Base-by-base conservation (phyloP, 2,113 vertebrate genomes). In the Xiphias gladius region DNA sequence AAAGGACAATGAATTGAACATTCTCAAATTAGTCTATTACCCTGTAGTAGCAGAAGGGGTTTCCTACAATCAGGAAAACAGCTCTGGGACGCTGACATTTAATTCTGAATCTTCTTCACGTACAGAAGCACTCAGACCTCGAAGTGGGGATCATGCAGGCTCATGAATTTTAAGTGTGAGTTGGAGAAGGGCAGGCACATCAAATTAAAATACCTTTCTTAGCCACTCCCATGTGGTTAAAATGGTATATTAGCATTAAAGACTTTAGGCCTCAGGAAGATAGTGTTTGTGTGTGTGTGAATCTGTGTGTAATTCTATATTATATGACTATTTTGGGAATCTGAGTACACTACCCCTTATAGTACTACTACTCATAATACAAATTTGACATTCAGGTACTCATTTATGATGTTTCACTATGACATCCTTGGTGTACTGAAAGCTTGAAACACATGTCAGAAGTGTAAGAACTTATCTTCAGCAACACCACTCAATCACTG, bases 121-220 rank as follows among this genome's bases (percentile, higher is more conserved):
- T 86, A 58, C 73, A 54, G 69, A 19, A 26, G 7, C 73, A 59
- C 57, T 66, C 59, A 86, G 73, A 86, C 65, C 67, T 16, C 50
- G 20, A 64, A 69, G 58, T 22, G 20, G 77, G 28, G 58, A 59
- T 80, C 76, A 70, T 67, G 62, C 75, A 24, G 78, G 61, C 76
- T 87, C 80, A 91, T 92, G 74, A 87, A 91, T 93, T 86, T 88
- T 73, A 92, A 92, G 58, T 85, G 80, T 0, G 30, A 63, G 62
- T 5, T 57, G 59, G 58, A 89, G 62, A 76, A 85, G 83, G 86
- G 59, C 84, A 73, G 65, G 26, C 74, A 17, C 57, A 76, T 13
- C 74, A 79, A 85, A 87, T 85, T 73, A 73, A 90, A 89, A 90
- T n/a, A 79, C 43, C 24, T 69, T 80, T 24, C 52, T 66, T 30